These are phyloP conservation scores for Himalopsyche japonica DNA, from an alignment of 2,888 invertebrate species.

Conservation along the genomic window DNA sequence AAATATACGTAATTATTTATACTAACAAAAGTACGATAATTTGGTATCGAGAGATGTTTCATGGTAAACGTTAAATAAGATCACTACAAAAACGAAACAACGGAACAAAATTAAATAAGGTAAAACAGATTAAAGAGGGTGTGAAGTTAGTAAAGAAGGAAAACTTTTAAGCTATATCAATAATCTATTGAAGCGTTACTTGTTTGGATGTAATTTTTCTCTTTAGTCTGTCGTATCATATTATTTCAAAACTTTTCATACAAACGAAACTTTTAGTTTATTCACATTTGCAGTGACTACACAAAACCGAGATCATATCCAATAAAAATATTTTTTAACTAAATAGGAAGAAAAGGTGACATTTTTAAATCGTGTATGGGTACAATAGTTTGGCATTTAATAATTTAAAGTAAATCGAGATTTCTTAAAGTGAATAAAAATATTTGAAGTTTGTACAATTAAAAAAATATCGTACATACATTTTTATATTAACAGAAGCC, in stretches of 20 bases:
- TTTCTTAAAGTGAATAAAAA: not conserved
- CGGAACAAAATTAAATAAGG: not conserved
- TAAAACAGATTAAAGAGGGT: not conserved
- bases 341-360: too few relatives aligned
- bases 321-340: not conserved
- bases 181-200: conserved; percentile 8
- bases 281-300: not conserved
- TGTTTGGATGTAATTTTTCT: conserved; percentile 13
- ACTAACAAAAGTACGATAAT: not conserved
- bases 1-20: not conserved
- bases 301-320: not conserved
- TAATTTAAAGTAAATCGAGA: too few relatives aligned
- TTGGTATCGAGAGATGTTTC: not conserved
- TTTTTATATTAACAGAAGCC: too few relatives aligned
- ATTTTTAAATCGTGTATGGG: too few relatives aligned
- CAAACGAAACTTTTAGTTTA: not conserved
- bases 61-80: not conserved
- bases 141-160: not conserved
- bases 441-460: too few relatives aligned
- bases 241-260: conserved; percentile 3
- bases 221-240: not conserved
- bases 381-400: not conserved
- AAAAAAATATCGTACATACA: too few relatives aligned
- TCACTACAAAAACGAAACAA: not conserved
- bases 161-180: not conserved